Evolutionary conservation across 2,113 vertebrate species (phyloP).

Genomic region (Arothron firmamentum): DNA sequence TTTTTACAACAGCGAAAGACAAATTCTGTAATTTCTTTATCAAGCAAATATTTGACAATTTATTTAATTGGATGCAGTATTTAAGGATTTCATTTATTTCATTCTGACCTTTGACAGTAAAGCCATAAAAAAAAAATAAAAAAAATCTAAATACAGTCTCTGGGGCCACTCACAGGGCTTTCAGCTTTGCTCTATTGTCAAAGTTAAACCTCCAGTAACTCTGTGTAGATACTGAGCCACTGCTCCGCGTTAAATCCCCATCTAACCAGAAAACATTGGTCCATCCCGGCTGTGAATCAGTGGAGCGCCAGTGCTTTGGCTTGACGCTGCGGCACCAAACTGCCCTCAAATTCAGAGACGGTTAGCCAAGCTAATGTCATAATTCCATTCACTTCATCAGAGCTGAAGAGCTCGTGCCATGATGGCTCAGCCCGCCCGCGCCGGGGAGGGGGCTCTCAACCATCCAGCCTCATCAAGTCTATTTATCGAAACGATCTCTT

Average conservation of each 20-base stretch:
- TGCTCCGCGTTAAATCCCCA: neutral
- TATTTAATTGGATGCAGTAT: too few species aligned
- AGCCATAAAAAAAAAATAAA: too few species aligned
- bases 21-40: too few species aligned
- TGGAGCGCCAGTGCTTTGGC: constrained; percentile 17
- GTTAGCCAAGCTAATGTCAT: constrained; percentile 60
- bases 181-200: neutral
- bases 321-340: constrained; percentile 25
- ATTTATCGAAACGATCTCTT: constrained; percentile 68
- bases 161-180: neutral
- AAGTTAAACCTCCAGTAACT: too few species aligned
- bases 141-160: neutral
- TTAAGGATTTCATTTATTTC: too few species aligned
- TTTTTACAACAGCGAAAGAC: too few species aligned
- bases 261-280: constrained; percentile 18
- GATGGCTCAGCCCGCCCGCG: constrained; percentile 53
- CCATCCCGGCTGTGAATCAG: constrained; percentile 24
- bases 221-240: too few species aligned
- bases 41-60: too few species aligned
- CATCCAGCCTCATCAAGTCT: constrained; percentile 69
- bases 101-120: too few species aligned
- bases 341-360: constrained; percentile 43
- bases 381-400: constrained; percentile 62
- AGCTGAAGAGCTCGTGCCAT: constrained; percentile 43
- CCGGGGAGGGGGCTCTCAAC: constrained; percentile 52